These are phyloP conservation scores for Heteractis magnifica DNA, from an alignment of 92 coral and sea anemone species.

Conservation along the genomic window DNA sequence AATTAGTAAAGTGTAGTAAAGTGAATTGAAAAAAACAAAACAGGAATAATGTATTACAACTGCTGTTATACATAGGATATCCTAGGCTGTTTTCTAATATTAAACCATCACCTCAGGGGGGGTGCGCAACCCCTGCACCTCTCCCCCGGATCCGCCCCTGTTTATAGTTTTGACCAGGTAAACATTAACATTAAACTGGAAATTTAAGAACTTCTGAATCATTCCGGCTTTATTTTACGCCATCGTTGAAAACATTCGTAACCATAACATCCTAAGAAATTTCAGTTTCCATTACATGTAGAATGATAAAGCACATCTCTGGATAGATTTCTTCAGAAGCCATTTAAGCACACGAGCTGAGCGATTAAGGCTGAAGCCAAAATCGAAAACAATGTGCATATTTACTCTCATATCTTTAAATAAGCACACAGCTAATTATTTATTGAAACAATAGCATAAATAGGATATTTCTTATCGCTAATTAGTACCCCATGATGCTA, in stretches of 20 bases:
- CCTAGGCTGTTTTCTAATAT: too few relatives aligned
- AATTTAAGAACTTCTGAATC: too few relatives aligned
- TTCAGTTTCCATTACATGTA: background rate
- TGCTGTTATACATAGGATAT: too few relatives aligned
- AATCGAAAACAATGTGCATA: slow-evolving; percentile 5
- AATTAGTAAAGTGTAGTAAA: background rate
- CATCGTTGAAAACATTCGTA: background rate
- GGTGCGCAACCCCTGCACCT: too few relatives aligned
- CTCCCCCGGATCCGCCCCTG: too few relatives aligned
- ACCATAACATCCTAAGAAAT: background rate
- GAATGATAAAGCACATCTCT: background rate
- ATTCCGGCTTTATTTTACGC: too few relatives aligned
- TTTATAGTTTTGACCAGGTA: background rate
- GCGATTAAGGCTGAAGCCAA: background rate
- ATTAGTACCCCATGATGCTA: background rate
- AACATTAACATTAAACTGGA: background rate
- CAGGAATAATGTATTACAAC: too few relatives aligned
- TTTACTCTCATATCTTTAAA: background rate
- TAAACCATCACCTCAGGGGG: too few relatives aligned
- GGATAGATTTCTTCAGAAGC: background rate
- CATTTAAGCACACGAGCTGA: background rate
- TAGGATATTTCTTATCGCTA: background rate
- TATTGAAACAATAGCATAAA: background rate
- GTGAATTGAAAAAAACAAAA: background rate
- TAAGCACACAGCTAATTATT: background rate